Evolutionary conservation across 2,888 invertebrate species (phyloP), one percentile per base, ranked within the genome.

Genomic region (Pachymerium ferrugineum): DNA sequence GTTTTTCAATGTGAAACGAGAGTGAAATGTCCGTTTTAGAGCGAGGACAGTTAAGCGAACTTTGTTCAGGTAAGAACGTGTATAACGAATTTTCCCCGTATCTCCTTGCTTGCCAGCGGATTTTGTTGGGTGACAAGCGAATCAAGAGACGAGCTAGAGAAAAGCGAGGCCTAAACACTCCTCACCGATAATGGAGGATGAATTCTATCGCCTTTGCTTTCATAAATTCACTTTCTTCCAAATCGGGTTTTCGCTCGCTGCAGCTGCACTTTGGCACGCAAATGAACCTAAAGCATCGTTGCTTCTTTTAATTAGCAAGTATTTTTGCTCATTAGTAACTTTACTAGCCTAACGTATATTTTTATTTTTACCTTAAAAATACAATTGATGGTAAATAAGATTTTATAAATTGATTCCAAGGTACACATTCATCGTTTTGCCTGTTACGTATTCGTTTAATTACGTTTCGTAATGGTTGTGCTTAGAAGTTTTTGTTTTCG

Each of bases 111-210:
- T 12, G 54, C 54, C 22, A 54, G 54, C 25, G 54, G 54, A 54
- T 25, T 54, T 54, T 22, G 54, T 54, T 54, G 22, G 22, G 54
- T 54, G 54, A 54, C 54, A 54, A 54, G 25, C 54, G 54, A 54
- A 54, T 54, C 54, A 54, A 54, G 54, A 25, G 54, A 25, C 54
- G 54, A 54, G 54, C 28, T 25, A 25, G 54, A 25, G 54, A 54
- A 54, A 54, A 54, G 54, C 54, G 54, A 54, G 54, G 54, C 54
- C 54, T 54, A 54, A 54, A 54, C 54, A 54, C 54, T 54, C 54
- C 54, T 54, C 54, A 54, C 54, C 54, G 54, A 54, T 54, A 54
- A 54, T 54, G 54, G 54, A 54, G 54, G 54, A 54, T 54, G 54
- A 54, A 54, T 54, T 54, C 54, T 54, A 54, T 54, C 54, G 54